Percentiles rank a stretch among this genome's conserved stretches.
Conservation (phyloP, 2,797 vertebrate genomes). For the Danio kyathit region DNA sequence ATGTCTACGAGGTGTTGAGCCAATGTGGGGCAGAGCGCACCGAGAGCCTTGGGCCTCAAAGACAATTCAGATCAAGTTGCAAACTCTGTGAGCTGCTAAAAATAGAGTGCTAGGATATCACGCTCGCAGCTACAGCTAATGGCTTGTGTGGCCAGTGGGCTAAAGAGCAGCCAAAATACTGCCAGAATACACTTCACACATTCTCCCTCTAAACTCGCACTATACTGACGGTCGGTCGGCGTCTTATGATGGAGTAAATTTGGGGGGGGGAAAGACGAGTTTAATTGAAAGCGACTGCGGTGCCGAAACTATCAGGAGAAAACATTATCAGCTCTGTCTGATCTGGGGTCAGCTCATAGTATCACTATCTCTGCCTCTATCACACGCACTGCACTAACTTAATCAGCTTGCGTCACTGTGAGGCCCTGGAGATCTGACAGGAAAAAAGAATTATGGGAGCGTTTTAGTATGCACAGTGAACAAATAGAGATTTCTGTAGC, state of each 20-base stretch:
- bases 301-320: constrained; percentile 32
- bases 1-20: constrained; percentile 37
- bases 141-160: constrained; percentile 48
- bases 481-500: no score
- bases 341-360: constrained; percentile 39
- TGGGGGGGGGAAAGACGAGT: neutral
- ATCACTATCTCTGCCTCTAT: constrained; percentile 64
- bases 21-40: constrained; percentile 51
- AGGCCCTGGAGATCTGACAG: constrained; percentile 54
- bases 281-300: constrained; percentile 1
- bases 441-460: constrained; percentile 65
- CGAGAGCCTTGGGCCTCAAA: constrained; percentile 72
- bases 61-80: constrained; percentile 85
- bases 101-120: constrained; percentile 80
- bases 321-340: constrained; percentile 47
- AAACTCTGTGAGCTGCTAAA: constrained; percentile 82
- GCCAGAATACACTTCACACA: constrained; percentile 53
- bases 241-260: neutral
- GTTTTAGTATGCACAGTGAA: no score
- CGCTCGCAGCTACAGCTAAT: constrained; percentile 59
- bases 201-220: constrained; percentile 21
- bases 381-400: constrained; percentile 55
- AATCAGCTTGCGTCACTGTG: constrained; percentile 52
- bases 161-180: constrained; percentile 62
- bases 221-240: neutral